Conservation (phyloP, 2,113 vertebrate species). For the Numida meleagris region DNA sequence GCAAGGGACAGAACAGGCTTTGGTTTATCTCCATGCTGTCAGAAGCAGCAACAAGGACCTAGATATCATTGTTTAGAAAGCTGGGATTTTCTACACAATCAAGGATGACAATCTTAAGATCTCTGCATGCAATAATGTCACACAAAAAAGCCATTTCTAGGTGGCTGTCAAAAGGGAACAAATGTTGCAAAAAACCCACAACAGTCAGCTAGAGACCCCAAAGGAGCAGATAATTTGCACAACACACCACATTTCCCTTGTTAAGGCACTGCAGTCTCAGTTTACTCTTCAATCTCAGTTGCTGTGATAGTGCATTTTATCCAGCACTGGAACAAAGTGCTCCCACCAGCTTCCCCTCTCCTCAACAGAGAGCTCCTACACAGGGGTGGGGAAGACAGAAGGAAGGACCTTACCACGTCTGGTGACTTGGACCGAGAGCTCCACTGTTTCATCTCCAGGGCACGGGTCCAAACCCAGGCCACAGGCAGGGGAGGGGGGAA, state of each 20-base stretch:
- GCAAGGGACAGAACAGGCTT: not conserved
- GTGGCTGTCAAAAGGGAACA: not conserved
- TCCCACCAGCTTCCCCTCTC: not conserved
- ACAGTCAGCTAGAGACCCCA: rapidly evolving
- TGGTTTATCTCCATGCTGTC: not conserved
- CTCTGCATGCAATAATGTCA: not conserved
- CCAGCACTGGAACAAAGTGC: not conserved
- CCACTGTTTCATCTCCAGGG: not conserved
- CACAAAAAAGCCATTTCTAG: not conserved
- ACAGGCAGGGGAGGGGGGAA: not conserved
- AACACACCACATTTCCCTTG: rapidly evolving
- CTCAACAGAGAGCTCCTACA: not conserved
- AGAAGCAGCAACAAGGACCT: not conserved
- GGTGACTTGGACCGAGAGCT: not conserved
- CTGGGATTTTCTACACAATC: not conserved
- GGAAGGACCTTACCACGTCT: not conserved
- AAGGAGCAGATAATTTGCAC: not conserved
- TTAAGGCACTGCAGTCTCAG: not conserved
- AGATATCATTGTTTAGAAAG: rapidly evolving
- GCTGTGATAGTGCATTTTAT: not conserved
- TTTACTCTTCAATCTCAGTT: not conserved
- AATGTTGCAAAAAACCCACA: not conserved
- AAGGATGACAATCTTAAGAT: not conserved
- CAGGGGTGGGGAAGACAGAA: not conserved
- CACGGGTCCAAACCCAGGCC: not conserved